Conservation (phyloP, 1,140 invertebrate genomes). For the Diachasma alloeum region DNA sequence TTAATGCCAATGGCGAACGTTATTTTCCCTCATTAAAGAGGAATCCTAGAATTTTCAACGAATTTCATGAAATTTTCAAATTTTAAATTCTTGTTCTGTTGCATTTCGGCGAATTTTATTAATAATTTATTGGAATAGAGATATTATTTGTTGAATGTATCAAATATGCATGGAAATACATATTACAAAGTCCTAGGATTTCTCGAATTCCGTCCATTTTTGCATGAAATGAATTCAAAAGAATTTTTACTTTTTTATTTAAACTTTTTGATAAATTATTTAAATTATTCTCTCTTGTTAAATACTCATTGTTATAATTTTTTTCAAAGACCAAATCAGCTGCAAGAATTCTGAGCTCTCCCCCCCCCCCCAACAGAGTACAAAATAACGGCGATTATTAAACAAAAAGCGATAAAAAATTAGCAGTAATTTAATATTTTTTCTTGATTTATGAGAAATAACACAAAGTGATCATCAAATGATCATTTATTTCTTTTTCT, state of each 20-base stretch:
- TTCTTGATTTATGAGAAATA: conserved; percentile 12
- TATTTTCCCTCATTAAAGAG: not conserved
- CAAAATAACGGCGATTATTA: conserved; percentile 44
- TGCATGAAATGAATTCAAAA: not conserved
- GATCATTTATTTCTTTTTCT: conserved; percentile 16
- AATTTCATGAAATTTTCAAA: not conserved
- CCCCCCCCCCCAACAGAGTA: conserved; percentile 36
- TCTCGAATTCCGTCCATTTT: conserved; percentile 29
- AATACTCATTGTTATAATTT: not conserved
- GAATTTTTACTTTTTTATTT: not conserved
- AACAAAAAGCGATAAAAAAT: conserved; percentile 11
- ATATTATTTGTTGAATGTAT: not conserved
- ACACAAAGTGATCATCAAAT: not conserved
- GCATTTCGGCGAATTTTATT: not conserved
- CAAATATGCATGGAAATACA: not conserved
- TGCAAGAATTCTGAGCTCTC: not conserved
- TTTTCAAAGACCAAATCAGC: conserved; percentile 1
- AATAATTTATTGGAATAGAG: not conserved
- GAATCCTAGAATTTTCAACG: not conserved
- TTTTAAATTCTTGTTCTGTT: not conserved
- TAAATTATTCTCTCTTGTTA: not conserved
- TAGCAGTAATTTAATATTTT: conserved; percentile 45
- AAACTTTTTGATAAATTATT: not conserved
- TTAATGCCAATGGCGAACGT: not conserved
- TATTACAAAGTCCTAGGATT: conserved; percentile 10